These are phyloP conservation scores for Neogale vison DNA, from an alignment of 2,113 vertebrate genomes.

Conservation along the genomic window DNA sequence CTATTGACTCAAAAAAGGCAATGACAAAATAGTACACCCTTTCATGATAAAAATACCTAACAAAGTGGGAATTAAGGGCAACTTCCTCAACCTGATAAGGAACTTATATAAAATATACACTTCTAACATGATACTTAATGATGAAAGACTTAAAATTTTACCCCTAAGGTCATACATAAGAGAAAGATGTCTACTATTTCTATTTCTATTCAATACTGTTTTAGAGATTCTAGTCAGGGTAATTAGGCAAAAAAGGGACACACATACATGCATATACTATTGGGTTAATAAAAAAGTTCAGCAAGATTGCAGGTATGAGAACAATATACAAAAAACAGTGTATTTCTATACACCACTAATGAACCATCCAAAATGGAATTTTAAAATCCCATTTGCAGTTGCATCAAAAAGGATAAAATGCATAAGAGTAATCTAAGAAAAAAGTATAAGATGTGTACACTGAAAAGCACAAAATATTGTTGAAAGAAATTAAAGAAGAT, in stretches of 20 bases:
- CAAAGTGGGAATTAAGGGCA: background rate
- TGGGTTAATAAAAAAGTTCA: background rate
- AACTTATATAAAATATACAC: background rate
- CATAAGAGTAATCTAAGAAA: background rate
- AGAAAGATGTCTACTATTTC: background rate
- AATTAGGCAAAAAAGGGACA: background rate
- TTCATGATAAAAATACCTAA: background rate
- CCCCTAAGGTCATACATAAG: background rate
- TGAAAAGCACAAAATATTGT: background rate
- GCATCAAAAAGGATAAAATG: background rate
- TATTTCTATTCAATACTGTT: background rate
- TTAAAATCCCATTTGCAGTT: background rate
- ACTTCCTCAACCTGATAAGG: conserved; percentile 19
- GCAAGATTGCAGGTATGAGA: background rate
- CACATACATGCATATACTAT: background rate
- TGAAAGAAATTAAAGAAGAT: background rate
- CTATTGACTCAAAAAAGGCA: background rate
- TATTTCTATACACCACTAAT: background rate
- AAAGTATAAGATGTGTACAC: background rate
- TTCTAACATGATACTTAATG: background rate
- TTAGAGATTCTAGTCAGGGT: background rate
- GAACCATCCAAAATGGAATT: background rate
- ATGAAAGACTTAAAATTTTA: background rate
- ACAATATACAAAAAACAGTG: background rate
- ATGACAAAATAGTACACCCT: background rate